These are phyloP conservation scores for Drosophila gunungcola DNA, from an alignment of 1,140 invertebrate species.

Conservation along the genomic window DNA sequence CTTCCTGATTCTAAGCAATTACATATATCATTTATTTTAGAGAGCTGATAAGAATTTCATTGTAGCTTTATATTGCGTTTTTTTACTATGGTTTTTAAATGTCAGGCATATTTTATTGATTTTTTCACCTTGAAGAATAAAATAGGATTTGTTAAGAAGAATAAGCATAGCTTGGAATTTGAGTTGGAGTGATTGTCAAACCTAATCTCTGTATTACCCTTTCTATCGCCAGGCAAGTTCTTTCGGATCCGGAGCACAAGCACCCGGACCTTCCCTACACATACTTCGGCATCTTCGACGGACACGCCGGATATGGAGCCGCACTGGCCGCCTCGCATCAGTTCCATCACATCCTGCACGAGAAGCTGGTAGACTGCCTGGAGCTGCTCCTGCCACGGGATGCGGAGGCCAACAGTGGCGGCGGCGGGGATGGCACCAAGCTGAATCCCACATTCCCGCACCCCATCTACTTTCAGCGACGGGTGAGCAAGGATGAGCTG, in stretches of 20 bases:
- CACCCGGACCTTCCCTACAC: conserved; percentile 86
- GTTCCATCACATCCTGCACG: conserved; percentile 92
- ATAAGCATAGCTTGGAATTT: too few relatives aligned
- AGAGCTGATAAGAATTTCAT: too few relatives aligned
- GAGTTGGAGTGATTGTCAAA: too few relatives aligned
- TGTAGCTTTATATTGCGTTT: too few relatives aligned
- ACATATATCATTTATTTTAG: too few relatives aligned
- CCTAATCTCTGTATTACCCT: background rate
- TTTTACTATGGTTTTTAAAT: too few relatives aligned
- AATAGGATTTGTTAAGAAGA: too few relatives aligned
- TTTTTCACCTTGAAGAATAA: too few relatives aligned
- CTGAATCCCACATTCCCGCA: conserved; percentile 64
- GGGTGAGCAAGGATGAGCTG: conserved; percentile 86
- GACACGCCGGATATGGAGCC: conserved; percentile 93
- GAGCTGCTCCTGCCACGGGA: conserved; percentile 71
- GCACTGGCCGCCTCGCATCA: conserved; percentile 92
- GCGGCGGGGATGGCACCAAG: conserved; percentile 30
- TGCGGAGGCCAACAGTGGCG: background rate
- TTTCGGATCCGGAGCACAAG: conserved; percentile 83
- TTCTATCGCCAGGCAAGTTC: conserved; percentile 71
- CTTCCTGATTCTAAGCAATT: too few relatives aligned
- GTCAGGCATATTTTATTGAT: too few relatives aligned
- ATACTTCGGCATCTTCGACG: conserved; percentile 95
- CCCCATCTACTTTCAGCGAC: conserved; percentile 75
- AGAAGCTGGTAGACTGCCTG: conserved; percentile 81